phyloP scores from a whole-genome alignment of 1,140 invertebrate genomes.

The Mizuhopecten yessoensis region DNA sequence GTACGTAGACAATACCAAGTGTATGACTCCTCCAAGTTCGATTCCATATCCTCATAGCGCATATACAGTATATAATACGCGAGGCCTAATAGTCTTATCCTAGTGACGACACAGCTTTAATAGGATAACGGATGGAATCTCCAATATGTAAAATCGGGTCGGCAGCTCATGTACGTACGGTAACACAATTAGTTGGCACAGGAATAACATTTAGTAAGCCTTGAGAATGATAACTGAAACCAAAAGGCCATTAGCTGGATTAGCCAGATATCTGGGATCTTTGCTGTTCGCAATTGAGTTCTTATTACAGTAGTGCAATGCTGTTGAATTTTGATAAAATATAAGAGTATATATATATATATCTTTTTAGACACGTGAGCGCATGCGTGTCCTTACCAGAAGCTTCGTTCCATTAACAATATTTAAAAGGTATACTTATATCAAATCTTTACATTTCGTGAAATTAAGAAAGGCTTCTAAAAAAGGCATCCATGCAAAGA shows the following conservation, averaged over 20 bases:
- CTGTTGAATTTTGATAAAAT: too few species aligned
- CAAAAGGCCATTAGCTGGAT: background rate
- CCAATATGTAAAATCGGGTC: background rate
- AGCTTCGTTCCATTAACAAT: too few species aligned
- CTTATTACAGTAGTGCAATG: too few species aligned
- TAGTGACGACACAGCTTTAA: background rate
- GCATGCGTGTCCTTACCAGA: too few species aligned
- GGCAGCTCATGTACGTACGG: background rate
- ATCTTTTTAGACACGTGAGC: too few species aligned
- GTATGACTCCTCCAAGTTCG: background rate
- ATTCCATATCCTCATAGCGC: background rate
- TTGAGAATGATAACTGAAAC: background rate
- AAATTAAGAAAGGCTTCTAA: too few species aligned
- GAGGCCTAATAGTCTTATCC: background rate
- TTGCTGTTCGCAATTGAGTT: too few species aligned
- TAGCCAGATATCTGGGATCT: background rate
- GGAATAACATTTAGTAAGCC: background rate
- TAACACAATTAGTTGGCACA: background rate
- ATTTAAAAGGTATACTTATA: too few species aligned
- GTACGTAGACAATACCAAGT: too few species aligned
- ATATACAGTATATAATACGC: background rate
- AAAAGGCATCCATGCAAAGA: too few species aligned
- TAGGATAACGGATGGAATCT: background rate
- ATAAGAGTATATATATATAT: too few species aligned
- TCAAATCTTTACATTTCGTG: too few species aligned